Percentiles rank a stretch among this genome's conserved stretches.
Conservation (phyloP, 1,140 invertebrate genomes). For the Bombus pyrosoma region DNA sequence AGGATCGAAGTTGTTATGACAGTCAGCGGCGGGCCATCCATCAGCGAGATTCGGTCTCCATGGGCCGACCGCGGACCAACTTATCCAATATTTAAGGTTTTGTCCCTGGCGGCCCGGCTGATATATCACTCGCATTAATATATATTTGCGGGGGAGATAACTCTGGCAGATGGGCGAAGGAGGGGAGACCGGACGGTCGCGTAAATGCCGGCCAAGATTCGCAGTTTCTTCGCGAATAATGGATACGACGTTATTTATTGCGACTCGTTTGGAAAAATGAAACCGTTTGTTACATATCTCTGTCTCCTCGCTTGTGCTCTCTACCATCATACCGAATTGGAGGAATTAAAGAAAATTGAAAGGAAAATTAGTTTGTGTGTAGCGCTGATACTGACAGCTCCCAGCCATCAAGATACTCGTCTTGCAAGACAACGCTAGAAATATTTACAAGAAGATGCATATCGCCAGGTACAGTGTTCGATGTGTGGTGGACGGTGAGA, state of each 20-base stretch:
- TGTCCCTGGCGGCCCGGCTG: conserved; percentile 80
- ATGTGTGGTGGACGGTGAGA: too few relatives aligned
- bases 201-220: conserved; percentile 57
- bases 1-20: conserved; percentile 80
- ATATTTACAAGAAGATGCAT: too few relatives aligned
- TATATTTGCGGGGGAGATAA: conserved; percentile 83
- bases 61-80: conserved; percentile 77
- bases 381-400: too few relatives aligned
- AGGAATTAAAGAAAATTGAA: not conserved
- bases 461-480: too few relatives aligned
- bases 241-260: conserved; percentile 58
- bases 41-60: conserved; percentile 81
- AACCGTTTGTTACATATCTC: conserved; percentile 29
- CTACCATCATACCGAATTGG: not conserved
- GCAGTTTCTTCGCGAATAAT: conserved; percentile 49
- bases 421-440: too few relatives aligned
- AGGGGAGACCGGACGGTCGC: conserved; percentile 22
- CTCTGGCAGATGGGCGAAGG: conserved; percentile 50
- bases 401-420: not conserved
- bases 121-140: conserved; percentile 83
- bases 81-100: conserved; percentile 84
- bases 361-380: not conserved
- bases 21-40: conserved; percentile 81
- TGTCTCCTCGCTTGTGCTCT: not conserved
- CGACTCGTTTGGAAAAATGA: conserved; percentile 1